phyloP scores from a whole-genome alignment of 2,797 vertebrate genomes.

The Characodon lateralis region DNA sequence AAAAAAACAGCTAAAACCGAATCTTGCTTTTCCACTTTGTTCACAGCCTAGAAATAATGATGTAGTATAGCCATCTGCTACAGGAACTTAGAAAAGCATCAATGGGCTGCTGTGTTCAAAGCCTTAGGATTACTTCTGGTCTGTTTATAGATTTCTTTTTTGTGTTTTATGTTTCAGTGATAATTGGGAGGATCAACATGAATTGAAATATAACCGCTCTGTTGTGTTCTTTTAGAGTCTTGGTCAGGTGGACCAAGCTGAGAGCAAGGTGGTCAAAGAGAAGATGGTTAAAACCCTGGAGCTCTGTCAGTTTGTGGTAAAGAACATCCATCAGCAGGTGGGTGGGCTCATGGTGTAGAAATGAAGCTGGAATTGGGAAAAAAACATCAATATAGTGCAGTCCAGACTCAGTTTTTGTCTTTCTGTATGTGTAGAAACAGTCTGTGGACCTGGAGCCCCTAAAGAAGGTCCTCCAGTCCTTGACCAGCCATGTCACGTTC shows the following conservation, averaged over 20 bases:
- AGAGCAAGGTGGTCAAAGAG: slow-evolving; percentile 83
- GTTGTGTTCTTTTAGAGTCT: slow-evolving; percentile 54
- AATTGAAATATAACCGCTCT: neutral
- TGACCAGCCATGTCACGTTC: slow-evolving; percentile 69
- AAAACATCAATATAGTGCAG: neutral
- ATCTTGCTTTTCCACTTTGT: no score
- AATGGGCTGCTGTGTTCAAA: no score
- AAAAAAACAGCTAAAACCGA: no score
- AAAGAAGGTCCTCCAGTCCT: slow-evolving; percentile 67
- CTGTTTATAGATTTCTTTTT: no score
- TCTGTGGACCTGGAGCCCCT: slow-evolving; percentile 74
- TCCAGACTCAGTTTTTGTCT: slow-evolving; percentile 8
- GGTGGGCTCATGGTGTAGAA: neutral
- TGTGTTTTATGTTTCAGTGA: no score
- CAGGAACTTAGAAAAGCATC: no score
- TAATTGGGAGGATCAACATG: neutral
- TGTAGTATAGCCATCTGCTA: no score
- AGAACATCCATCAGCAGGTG: slow-evolving; percentile 80
- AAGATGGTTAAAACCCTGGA: slow-evolving; percentile 84
- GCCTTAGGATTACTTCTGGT: no score
- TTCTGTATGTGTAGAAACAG: slow-evolving; percentile 78
- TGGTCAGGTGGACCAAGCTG: slow-evolving; percentile 39
- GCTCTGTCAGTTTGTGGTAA: slow-evolving; percentile 83
- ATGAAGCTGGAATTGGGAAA: neutral
- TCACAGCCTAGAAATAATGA: no score